Conservation (phyloP, 2,797 vertebrate genomes). For the Syncerus caffer region DNA sequence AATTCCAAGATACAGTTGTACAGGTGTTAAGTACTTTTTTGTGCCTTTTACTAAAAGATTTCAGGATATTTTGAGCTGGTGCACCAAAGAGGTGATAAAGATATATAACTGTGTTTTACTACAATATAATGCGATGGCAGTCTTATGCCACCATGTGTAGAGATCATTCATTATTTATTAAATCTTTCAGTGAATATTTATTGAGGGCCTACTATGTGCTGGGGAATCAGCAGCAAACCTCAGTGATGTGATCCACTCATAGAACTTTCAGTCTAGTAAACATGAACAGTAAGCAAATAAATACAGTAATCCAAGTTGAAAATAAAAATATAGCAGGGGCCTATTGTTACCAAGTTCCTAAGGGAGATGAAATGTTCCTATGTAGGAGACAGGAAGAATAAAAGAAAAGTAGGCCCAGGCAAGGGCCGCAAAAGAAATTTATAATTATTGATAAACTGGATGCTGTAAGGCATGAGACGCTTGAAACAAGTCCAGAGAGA, state of each 20-base stretch:
- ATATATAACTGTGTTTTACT: constrained; percentile 3
- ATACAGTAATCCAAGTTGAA: not conserved
- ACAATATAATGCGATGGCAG: not conserved
- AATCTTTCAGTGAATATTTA: not conserved
- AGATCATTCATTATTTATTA: not conserved
- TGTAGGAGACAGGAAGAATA: not conserved
- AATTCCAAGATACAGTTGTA: constrained; percentile 43
- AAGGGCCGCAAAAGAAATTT: not conserved
- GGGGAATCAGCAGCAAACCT: not conserved
- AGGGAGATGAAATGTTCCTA: constrained; percentile 7
- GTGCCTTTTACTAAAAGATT: constrained; percentile 25
- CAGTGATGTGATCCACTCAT: not conserved
- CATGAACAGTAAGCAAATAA: not conserved
- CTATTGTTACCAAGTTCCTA: not conserved
- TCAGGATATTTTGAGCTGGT: constrained; percentile 49
- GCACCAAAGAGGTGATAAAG: not conserved
- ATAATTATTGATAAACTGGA: not conserved
- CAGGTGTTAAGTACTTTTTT: constrained; percentile 33
- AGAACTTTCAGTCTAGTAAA: not conserved
- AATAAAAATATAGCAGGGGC: not conserved
- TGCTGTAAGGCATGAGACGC: not conserved
- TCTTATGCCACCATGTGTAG: not conserved
- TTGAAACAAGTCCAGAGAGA: not conserved
- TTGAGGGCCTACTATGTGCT: not conserved
- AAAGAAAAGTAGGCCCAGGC: not conserved